A percentile compares a stretch with the other conserved stretches of the same genome.
Evolutionary conservation across 2,888 invertebrate genomes (phyloP).

Genomic region (Ochropleura plecta): DNA sequence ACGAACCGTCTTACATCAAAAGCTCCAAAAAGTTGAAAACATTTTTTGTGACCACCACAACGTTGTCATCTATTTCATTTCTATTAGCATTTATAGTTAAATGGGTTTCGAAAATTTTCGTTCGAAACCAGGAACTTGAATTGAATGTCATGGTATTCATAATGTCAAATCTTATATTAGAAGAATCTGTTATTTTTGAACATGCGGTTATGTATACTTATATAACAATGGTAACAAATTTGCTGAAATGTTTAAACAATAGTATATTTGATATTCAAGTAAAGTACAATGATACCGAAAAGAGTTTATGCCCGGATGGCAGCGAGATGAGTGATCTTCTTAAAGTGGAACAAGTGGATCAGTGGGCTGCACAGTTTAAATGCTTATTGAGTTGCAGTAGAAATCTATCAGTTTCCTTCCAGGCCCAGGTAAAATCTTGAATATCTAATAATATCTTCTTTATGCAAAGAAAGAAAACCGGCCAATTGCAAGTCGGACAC

Average conservation of each 20-base stretch:
- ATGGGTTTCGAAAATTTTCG: not conserved
- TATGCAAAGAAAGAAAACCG: not conserved
- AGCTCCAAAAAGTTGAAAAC: conserved; percentile 9
- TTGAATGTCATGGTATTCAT: not conserved
- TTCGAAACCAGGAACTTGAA: not conserved
- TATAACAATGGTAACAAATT: conserved; percentile 13
- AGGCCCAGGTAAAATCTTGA: conserved; percentile 27
- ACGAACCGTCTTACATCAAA: conserved; percentile 13
- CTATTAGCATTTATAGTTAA: not conserved
- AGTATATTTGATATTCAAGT: conserved; percentile 5
- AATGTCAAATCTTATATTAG: not conserved
- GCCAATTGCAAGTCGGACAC: too few relatives aligned
- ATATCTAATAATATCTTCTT: not conserved
- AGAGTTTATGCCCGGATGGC: not conserved
- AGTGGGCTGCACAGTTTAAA: conserved; percentile 17
- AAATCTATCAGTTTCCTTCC: conserved; percentile 15
- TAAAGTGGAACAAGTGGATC: not conserved
- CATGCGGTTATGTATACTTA: conserved; percentile 18
- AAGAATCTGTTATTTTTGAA: conserved; percentile 24
- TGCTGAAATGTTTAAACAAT: conserved; percentile 21
- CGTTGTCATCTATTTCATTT: rapidly evolving
- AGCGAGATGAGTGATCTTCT: not conserved
- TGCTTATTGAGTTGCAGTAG: conserved; percentile 26
- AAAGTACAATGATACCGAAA: not conserved
- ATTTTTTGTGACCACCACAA: not conserved